These are phyloP conservation scores for Sinocyclocheilus grahami DNA, from an alignment of 2,113 vertebrate species.

Conservation along the genomic window DNA sequence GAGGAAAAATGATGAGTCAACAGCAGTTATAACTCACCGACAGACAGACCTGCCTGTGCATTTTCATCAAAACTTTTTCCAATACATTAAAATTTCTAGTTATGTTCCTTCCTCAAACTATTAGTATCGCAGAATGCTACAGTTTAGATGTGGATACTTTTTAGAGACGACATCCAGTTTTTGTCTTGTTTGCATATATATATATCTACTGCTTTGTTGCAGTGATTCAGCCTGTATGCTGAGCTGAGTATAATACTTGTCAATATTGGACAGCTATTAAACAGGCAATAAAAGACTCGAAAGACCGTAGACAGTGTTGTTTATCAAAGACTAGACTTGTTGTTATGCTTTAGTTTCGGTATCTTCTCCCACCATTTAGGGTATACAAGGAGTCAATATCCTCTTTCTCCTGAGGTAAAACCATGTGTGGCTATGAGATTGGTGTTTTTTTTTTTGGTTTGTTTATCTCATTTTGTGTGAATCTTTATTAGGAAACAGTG, in stretches of 20 bases:
- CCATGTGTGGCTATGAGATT: neutral
- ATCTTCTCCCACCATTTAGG: slow-evolving; percentile 7
- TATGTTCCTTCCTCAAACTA: neutral
- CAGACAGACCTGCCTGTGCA: neutral
- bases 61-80: slow-evolving; percentile 23
- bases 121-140: neutral
- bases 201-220: neutral
- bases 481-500: too few relatives aligned
- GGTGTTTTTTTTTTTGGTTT: too few relatives aligned
- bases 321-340: neutral
- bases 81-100: neutral
- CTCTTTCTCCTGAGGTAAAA: neutral
- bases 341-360: slow-evolving; percentile 2
- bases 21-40: slow-evolving; percentile 33
- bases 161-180: neutral
- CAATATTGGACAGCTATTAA: neutral
- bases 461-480: too few relatives aligned
- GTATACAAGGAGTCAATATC: neutral
- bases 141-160: neutral
- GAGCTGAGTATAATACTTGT: neutral
- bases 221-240: neutral
- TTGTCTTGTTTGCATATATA: neutral
- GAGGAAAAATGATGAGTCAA: slow-evolving; percentile 47
- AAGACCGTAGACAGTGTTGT: slow-evolving; percentile 18
- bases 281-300: slow-evolving; percentile 10